phyloP scores from a whole-genome alignment of 1,140 invertebrate species.

The Bombyx mandarina region DNA sequence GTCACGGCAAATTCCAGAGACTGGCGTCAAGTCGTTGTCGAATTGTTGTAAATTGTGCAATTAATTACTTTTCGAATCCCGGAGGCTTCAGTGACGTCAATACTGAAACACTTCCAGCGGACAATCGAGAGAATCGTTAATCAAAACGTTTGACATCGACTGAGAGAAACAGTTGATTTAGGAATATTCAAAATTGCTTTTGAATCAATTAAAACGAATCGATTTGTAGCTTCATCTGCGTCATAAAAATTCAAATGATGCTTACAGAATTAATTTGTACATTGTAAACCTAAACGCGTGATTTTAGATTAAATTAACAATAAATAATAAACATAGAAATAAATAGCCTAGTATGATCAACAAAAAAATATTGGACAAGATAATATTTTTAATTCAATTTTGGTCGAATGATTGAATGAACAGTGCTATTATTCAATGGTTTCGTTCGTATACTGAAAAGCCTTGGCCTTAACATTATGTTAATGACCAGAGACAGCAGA shows the following conservation, averaged over 20 bases:
- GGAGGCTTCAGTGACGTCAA: slow-evolving; percentile 33
- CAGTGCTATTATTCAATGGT: slow-evolving; percentile 1
- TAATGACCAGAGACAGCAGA: slow-evolving; percentile 24
- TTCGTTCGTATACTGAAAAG: slow-evolving; percentile 9
- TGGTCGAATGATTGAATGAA: too few relatives aligned
- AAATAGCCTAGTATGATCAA: too few relatives aligned
- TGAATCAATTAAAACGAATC: neutral
- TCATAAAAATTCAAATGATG: neutral
- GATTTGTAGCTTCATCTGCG: neutral
- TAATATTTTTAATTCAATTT: too few relatives aligned
- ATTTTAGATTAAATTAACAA: too few relatives aligned
- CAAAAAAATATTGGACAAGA: too few relatives aligned
- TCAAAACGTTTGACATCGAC: too few relatives aligned
- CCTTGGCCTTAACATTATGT: slow-evolving; percentile 58
- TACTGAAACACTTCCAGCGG: too few relatives aligned
- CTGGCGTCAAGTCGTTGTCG: slow-evolving; percentile 15
- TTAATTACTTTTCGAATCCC: slow-evolving; percentile 25
- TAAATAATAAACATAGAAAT: too few relatives aligned
- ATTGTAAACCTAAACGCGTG: too few relatives aligned
- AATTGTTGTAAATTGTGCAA: slow-evolving; percentile 35
- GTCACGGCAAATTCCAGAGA: slow-evolving; percentile 20
- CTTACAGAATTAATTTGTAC: neutral
- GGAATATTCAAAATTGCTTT: neutral
- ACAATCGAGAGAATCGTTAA: too few relatives aligned
- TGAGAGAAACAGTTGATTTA: neutral